These are phyloP conservation scores for Chaunax sp. DNA, from an alignment of 2,797 vertebrate genomes.

Conservation along the genomic window DNA sequence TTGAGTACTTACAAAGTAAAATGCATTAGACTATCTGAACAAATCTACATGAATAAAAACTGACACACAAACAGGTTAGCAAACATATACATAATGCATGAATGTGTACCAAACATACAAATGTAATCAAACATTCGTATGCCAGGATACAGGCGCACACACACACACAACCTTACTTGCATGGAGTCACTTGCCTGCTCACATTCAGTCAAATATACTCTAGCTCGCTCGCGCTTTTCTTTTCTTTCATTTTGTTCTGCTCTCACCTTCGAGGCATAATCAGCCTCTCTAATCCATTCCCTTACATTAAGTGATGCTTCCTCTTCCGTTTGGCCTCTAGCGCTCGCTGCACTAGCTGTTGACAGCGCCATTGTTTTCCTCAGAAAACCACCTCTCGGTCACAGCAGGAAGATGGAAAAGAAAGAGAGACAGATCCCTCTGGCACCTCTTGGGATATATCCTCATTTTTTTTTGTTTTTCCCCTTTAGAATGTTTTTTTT, in stretches of 20 bases:
- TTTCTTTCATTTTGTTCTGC: conserved; percentile 63
- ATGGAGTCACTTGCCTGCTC: conserved; percentile 1
- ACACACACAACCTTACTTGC: conserved; percentile 1
- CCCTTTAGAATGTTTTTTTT: conserved; percentile 68
- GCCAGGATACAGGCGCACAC: not conserved
- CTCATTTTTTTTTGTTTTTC: conserved; percentile 73
- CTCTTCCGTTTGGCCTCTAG: conserved; percentile 68
- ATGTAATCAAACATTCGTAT: conserved; percentile 9
- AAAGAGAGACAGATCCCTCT: conserved; percentile 69
- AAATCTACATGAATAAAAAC: not conserved
- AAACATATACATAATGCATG: conserved; percentile 18
- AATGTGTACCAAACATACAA: not conserved
- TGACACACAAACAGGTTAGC: not conserved
- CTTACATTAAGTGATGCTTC: conserved; percentile 79
- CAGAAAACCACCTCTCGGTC: conserved; percentile 64
- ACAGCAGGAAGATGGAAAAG: conserved; percentile 66
- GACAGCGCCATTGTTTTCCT: conserved; percentile 74
- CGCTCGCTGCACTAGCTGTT: conserved; percentile 67
- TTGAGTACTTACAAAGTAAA: not conserved
- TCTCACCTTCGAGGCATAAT: conserved; percentile 78
- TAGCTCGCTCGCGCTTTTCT: conserved; percentile 41
- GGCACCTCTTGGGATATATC: conserved; percentile 74
- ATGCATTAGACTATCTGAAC: not conserved
- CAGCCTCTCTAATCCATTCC: conserved; percentile 79
- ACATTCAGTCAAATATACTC: conserved; percentile 48